Base-by-base conservation (phyloP, 2,888 invertebrate species). In the Ophion ellenae region DNA sequence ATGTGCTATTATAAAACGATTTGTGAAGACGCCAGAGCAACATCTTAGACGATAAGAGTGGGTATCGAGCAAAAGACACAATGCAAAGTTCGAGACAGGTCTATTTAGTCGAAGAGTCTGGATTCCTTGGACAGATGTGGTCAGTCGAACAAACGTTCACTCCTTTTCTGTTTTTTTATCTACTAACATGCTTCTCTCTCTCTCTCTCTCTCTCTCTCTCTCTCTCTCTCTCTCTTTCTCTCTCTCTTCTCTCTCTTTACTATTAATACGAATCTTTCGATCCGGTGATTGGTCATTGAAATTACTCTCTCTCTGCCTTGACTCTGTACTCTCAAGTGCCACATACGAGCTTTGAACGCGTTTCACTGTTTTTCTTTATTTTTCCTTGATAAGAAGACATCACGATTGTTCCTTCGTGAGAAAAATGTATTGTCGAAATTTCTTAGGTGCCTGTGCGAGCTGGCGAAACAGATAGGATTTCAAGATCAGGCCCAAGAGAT, bases 401-500 rank as follows among this genome's bases (percentile, higher is more conserved):
- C 14, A 63, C 53, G 57, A 53, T 59, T 14, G 64, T 61, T 70
- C 53, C 11, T 66, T 69, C 47, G 75, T 67, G 47, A 86, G 57
- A 59, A 36, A 45, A 36, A 17, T n/a, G n/a, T 40, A 75, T 75
- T 61, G n/a, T 47, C 6, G 32, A 20, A 53, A 73, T 77, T 75
- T 67, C 63, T 11, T 57, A 92, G 99, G 91, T 99, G 99, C 93
- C 95, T 99, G 78, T 99, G 99, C 95, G 98, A 99, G 94, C 94
- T 99, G 89, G 98, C 99, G 14, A 97, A 97, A 92, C 98, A 99
- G 95, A 99, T 99, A 89, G 99, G 99, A 10, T 99, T 99, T 94
- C 96, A 97, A 20, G 97, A 98, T 87, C 96, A 97, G 89, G 98
- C 98, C 1, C 96, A 97, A 66, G 96, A 97, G 90, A 96, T 97